Conservation (phyloP, 2,113 vertebrate genomes). For the Sylvietta virens region DNA sequence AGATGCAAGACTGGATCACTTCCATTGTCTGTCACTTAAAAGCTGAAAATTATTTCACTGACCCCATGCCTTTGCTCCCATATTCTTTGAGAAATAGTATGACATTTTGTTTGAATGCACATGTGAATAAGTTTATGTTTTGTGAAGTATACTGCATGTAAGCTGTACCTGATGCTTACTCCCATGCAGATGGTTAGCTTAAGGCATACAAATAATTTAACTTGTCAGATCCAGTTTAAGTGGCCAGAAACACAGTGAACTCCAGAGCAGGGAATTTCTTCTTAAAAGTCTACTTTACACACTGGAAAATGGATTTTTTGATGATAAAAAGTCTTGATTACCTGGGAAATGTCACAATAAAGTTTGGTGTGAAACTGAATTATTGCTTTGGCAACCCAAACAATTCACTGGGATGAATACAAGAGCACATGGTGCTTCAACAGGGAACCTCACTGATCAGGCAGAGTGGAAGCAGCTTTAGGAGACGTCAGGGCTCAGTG, state of each 20-base stretch:
- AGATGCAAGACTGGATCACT: conserved; percentile 21
- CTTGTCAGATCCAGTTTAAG: not conserved
- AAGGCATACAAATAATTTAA: not conserved
- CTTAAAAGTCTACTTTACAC: not conserved
- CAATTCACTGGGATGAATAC: not conserved
- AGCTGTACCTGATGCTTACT: not conserved
- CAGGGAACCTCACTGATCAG: not conserved
- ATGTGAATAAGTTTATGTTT: not conserved
- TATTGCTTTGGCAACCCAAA: not conserved
- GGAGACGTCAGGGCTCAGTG: not conserved
- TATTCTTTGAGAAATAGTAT: not conserved
- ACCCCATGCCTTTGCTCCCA: not conserved
- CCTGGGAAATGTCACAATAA: not conserved
- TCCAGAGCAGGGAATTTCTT: not conserved
- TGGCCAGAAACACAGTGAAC: not conserved
- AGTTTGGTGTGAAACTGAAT: not conserved
- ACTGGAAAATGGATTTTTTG: not conserved
- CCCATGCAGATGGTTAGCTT: not conserved
- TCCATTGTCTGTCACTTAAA: conserved; percentile 43
- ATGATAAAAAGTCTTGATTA: not conserved
- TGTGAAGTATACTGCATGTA: not conserved
- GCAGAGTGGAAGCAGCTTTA: not conserved
- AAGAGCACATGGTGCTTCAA: not conserved
- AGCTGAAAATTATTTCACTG: conserved; percentile 7
- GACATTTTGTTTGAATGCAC: not conserved